These are phyloP conservation scores for Mungos mungo DNA, from an alignment of 2,113 vertebrate species.

Conservation along the genomic window DNA sequence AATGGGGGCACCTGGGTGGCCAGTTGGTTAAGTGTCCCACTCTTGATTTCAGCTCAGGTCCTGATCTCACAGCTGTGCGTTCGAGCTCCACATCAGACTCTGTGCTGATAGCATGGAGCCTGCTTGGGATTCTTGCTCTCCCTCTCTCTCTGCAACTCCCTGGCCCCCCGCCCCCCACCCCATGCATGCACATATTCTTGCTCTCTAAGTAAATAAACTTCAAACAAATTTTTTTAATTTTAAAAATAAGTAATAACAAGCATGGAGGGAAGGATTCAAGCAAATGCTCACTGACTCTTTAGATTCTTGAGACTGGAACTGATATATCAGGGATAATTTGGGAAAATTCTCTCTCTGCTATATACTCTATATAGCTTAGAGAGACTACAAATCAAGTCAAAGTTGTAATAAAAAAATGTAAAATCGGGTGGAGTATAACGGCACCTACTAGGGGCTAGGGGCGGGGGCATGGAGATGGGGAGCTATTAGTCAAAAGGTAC, in stretches of 20 bases:
- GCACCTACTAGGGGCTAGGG: no score
- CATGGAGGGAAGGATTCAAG: neutral
- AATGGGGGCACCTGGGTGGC: neutral
- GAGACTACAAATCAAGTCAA: neutral
- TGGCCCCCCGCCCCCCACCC: fast-evolving
- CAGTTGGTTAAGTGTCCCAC: no score
- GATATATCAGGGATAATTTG: neutral
- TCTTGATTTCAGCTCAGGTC: no score
- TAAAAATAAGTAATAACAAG: neutral
- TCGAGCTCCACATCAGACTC: no score
- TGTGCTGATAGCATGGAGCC: no score
- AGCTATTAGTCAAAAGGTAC: no score
- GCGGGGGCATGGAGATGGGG: neutral
- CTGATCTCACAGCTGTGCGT: no score
- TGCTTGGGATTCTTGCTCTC: no score
- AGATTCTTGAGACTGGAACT: neutral
- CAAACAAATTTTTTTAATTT: no score
- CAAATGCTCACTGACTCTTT: neutral
- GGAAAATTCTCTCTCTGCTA: neutral
- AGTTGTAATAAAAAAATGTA: neutral
- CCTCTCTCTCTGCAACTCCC: no score
- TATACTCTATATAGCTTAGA: neutral
- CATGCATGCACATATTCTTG: no score
- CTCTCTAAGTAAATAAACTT: no score
- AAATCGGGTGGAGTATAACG: neutral